Conservation (phyloP, 2,113 vertebrate genomes). For the Neodontobutis hainanensis region DNA sequence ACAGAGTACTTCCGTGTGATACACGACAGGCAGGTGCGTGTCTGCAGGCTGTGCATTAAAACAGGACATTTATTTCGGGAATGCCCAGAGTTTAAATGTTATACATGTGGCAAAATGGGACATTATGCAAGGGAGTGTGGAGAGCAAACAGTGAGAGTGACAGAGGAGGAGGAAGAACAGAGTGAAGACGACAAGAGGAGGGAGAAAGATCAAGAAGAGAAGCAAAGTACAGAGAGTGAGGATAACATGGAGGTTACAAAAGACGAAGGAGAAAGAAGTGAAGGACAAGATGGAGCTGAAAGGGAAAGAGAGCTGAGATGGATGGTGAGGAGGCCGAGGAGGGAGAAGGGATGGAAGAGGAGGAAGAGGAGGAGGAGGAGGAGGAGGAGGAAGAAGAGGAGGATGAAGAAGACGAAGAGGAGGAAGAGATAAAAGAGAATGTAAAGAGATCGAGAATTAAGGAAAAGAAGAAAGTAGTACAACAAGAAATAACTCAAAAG, state of each 20-base stretch:
- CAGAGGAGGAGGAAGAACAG: too few species aligned
- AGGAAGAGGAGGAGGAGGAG: not conserved
- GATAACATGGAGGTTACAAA: not conserved
- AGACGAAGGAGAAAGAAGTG: not conserved
- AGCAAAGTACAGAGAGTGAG: not conserved
- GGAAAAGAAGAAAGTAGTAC: too few species aligned
- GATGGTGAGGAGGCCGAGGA: not conserved
- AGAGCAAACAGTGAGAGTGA: too few species aligned
- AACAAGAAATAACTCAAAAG: too few species aligned
- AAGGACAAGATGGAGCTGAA: not conserved
- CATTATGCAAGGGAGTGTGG: too few species aligned
- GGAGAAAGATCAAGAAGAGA: not conserved
- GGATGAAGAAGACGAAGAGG: too few species aligned
- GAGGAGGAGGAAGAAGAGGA: not conserved
- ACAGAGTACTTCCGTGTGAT: too few species aligned
- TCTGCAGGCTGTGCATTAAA: too few species aligned
- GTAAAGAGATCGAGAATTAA: not conserved
- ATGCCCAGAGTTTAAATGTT: too few species aligned
- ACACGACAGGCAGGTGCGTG: too few species aligned
- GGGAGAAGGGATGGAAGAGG: not conserved
- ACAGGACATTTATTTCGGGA: too few species aligned
- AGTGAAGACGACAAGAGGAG: not conserved
- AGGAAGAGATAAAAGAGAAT: not conserved
- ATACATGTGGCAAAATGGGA: too few species aligned
- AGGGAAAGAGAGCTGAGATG: not conserved